Evolutionary conservation across 2,888 invertebrate genomes (phyloP).

Genomic region (Tipula helvola): DNA sequence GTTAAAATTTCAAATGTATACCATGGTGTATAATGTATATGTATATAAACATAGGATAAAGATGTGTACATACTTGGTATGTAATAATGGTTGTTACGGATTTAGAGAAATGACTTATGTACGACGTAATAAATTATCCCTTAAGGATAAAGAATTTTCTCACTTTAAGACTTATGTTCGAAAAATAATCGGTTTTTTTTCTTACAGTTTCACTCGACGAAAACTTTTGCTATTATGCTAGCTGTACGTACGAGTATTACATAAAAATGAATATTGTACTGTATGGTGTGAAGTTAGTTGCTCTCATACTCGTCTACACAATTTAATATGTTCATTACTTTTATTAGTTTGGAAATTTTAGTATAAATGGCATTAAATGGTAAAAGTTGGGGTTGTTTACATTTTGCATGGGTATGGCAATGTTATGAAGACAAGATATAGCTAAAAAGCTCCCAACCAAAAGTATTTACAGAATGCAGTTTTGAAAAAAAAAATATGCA

Average conservation of each 20-base stretch:
- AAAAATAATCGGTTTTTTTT: not conserved
- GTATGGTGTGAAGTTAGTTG: not conserved
- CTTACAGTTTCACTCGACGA: not conserved
- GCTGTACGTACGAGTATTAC: too few species aligned
- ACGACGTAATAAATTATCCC: not conserved
- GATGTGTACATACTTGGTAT: not conserved
- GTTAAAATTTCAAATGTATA: not conserved
- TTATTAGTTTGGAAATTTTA: not conserved
- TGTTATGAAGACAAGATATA: too few species aligned
- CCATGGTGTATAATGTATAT: not conserved
- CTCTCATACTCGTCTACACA: not conserved
- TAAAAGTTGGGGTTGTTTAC: too few species aligned
- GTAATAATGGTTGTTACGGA: not conserved
- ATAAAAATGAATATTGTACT: too few species aligned
- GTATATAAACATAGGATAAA: not conserved
- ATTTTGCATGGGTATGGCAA: too few species aligned
- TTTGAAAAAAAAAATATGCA: too few species aligned
- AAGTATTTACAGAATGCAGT: too few species aligned
- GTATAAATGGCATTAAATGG: not conserved
- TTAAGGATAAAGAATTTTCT: not conserved
- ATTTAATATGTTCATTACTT: not conserved
- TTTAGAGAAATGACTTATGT: not conserved
- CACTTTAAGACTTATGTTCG: not conserved
- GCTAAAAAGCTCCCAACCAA: too few species aligned
- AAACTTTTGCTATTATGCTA: not conserved